Conservation (phyloP, 2,113 vertebrate genomes). For the Danionella cerebrum region DNA sequence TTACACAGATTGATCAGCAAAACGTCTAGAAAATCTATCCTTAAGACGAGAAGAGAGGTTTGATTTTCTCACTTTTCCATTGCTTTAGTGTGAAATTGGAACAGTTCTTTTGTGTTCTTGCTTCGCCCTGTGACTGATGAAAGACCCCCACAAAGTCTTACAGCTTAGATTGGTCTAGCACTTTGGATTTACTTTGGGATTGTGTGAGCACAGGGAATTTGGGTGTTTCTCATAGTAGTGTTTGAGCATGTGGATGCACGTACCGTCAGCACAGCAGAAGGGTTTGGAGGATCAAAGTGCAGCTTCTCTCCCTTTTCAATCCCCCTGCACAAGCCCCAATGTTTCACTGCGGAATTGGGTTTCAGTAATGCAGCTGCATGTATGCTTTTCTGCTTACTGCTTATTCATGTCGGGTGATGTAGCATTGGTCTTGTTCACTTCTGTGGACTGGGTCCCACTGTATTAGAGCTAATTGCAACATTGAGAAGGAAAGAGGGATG, state of each 20-base stretch:
- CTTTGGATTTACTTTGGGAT: not conserved
- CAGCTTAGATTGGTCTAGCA: slow-evolving; percentile 16
- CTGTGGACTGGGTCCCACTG: slow-evolving; percentile 40
- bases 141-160: not conserved
- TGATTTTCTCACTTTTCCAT: too few species aligned
- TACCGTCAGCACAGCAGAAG: not conserved
- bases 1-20: too few species aligned
- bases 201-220: slow-evolving; percentile 6
- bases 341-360: not conserved
- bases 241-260: slow-evolving; percentile 1
- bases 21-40: too few species aligned
- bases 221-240: slow-evolving; percentile 12
- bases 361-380: not conserved
- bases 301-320: not conserved
- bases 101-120: too few species aligned
- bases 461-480: slow-evolving; percentile 52
- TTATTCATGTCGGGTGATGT: slow-evolving; percentile 39
- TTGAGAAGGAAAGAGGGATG: slow-evolving; percentile 37
- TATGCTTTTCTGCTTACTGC: not conserved
- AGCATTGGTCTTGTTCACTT: slow-evolving; percentile 26
- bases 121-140: not conserved
- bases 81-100: too few species aligned
- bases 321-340: not conserved
- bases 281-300: not conserved
- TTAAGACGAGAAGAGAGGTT: too few species aligned